Percentiles rank a stretch among this genome's conserved stretches.
phyloP scores from a whole-genome alignment of 92 coral and sea anemone species.

The Umimayanthus chanpuru region DNA sequence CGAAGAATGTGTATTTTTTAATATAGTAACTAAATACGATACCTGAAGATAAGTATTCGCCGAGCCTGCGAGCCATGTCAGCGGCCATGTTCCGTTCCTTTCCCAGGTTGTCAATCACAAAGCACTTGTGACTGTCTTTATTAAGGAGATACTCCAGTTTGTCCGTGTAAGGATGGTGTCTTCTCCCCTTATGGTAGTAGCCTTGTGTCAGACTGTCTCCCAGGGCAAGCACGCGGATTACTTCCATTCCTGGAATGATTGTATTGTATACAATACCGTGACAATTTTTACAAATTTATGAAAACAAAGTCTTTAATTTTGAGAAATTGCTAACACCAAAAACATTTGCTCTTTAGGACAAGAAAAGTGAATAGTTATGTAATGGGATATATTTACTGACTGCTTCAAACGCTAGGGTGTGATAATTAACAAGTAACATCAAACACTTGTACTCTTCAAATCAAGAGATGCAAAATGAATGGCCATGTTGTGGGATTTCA shows the following conservation, averaged over 20 bases:
- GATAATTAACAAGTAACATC: too few relatives aligned
- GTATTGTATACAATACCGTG: too few relatives aligned
- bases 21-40: neutral
- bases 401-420: too few relatives aligned
- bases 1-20: neutral
- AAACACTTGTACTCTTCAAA: too few relatives aligned
- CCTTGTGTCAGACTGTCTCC: slow-evolving; percentile 95
- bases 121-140: slow-evolving; percentile 85
- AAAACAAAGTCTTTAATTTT: too few relatives aligned
- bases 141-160: slow-evolving; percentile 81
- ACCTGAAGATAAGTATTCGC: slow-evolving; percentile 54
- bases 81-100: slow-evolving; percentile 82
- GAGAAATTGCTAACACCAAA: too few relatives aligned
- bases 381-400: too few relatives aligned
- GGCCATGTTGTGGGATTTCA: too few relatives aligned
- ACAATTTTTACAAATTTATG: too few relatives aligned
- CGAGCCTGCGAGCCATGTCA: slow-evolving; percentile 73
- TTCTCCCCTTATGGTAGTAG: slow-evolving; percentile 69
- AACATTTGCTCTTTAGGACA: too few relatives aligned
- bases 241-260: slow-evolving; percentile 69
- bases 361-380: too few relatives aligned
- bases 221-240: slow-evolving; percentile 76
- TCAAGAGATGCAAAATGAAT: too few relatives aligned
- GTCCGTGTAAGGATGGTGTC: slow-evolving; percentile 81
- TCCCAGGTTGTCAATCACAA: slow-evolving; percentile 72